A percentile compares a stretch with the other conserved stretches of the same genome.
Evolutionary conservation across 2,113 vertebrate species (phyloP).

Genomic region (Aramus guarauna): DNA sequence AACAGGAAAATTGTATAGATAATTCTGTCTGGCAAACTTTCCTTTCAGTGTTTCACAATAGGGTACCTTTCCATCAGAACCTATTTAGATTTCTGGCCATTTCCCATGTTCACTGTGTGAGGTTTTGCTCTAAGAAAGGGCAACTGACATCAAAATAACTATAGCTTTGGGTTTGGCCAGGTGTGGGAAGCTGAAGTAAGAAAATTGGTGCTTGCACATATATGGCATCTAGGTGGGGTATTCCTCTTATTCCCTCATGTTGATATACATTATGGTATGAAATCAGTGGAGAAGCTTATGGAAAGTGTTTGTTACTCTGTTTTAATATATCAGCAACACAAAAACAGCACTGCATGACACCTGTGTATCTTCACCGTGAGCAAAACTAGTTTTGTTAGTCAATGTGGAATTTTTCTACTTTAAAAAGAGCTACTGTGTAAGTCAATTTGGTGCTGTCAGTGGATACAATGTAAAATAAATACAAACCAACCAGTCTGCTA

Average conservation of each 20-base stretch:
- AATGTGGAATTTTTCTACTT: background rate
- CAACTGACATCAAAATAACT: background rate
- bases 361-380: background rate
- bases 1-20: background rate
- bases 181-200: background rate
- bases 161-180: background rate
- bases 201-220: background rate
- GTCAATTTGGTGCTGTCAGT: background rate
- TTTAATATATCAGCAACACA: background rate
- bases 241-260: background rate
- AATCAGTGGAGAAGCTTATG: background rate
- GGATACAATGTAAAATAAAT: background rate
- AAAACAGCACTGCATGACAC: background rate
- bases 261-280: background rate
- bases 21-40: conserved; percentile 1
- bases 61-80: background rate
- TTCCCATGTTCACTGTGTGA: background rate
- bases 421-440: background rate
- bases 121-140: background rate
- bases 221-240: background rate
- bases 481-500: background rate
- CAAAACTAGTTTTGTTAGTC: background rate
- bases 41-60: background rate
- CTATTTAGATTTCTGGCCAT: background rate
- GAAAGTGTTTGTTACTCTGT: background rate